Evolutionary conservation across 2,113 vertebrate genomes (phyloP).

Genomic region (Arothron firmamentum): DNA sequence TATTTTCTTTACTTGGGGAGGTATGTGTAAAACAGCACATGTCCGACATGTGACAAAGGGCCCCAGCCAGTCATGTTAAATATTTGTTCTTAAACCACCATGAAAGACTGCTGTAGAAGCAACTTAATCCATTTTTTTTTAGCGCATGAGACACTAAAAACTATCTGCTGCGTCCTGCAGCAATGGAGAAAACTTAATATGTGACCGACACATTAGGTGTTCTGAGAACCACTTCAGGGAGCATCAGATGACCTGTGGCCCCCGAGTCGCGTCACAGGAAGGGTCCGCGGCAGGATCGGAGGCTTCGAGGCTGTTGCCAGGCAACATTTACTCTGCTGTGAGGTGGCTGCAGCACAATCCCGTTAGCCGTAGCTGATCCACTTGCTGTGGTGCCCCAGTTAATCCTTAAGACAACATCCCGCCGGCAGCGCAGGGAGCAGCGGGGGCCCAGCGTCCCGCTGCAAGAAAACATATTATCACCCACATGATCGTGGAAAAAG

Average conservation of each 20-base stretch:
- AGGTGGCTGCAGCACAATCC: conserved; percentile 1
- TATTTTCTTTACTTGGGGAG: too few relatives aligned
- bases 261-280: conserved; percentile 20
- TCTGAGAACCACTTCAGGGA: conserved; percentile 37
- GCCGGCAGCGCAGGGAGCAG: conserved; percentile 29
- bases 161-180: conserved; percentile 18
- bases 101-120: background rate
- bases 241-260: conserved; percentile 32
- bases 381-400: conserved; percentile 9
- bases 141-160: background rate
- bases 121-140: background rate
- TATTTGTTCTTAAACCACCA: background rate
- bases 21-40: too few relatives aligned
- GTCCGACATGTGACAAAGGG: too few relatives aligned
- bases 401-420: conserved; percentile 49
- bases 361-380: conserved; percentile 9
- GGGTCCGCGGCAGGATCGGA: conserved; percentile 19
- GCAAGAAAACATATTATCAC: conserved; percentile 50
- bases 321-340: conserved; percentile 22
- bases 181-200: conserved; percentile 16
- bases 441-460: conserved; percentile 21
- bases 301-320: conserved; percentile 31
- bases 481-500: conserved; percentile 40
- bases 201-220: conserved; percentile 10
- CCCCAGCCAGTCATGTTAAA: too few relatives aligned